Conservation (phyloP, 2,113 vertebrate genomes). For the Brachyhypopomus occidentalis region DNA sequence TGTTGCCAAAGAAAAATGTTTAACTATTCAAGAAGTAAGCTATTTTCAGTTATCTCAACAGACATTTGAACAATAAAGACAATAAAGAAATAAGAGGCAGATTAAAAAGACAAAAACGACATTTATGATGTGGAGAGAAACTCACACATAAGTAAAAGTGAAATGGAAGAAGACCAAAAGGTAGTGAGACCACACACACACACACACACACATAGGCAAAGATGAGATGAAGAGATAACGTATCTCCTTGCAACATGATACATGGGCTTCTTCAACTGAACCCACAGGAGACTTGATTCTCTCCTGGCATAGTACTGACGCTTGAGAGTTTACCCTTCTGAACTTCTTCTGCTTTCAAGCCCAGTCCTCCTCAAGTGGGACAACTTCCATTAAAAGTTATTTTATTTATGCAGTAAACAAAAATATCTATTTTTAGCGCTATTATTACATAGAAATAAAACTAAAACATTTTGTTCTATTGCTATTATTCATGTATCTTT, state of each 20-base stretch:
- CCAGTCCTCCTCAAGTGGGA: background rate
- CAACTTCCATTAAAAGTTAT: conserved; percentile 44
- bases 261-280: background rate
- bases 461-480: background rate
- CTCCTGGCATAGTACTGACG: background rate
- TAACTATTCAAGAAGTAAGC: conserved; percentile 16
- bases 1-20: conserved; percentile 13
- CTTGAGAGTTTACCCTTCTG: conserved; percentile 17
- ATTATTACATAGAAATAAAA: background rate
- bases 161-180: conserved; percentile 40
- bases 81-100: conserved; percentile 7
- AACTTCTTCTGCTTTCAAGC: background rate
- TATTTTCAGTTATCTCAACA: conserved; percentile 43
- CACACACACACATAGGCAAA: background rate
- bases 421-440: background rate
- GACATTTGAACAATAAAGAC: conserved; percentile 11
- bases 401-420: conserved; percentile 30
- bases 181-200: background rate
- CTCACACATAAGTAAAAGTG: conserved; percentile 23
- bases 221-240: background rate
- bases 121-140: conserved; percentile 32
- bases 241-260: conserved; percentile 3
- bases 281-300: background rate
- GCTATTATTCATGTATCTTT: background rate
- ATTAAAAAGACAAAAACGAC: conserved; percentile 37